Base-by-base conservation (phyloP, 2,113 vertebrate species). In the Benitochromis conjunctus region DNA sequence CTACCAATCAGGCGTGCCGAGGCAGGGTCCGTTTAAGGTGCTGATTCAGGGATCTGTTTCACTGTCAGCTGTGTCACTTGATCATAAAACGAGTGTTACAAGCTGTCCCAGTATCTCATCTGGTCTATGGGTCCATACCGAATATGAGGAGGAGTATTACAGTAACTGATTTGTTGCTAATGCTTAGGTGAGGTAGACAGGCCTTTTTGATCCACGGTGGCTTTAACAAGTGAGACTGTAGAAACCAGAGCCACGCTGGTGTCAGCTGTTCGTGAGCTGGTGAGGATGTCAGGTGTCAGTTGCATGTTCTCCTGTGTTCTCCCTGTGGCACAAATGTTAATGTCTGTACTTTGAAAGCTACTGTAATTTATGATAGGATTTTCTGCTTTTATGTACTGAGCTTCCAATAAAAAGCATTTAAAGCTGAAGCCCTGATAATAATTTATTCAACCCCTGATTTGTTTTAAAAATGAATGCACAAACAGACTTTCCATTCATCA, bases 11-110 rank as follows among this genome's bases (percentile, higher is more conserved):
- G 77, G 41, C 79, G 26, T 19, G 14, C 85, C 81, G 90, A 86
- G 79, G 86, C 55, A 5, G 53, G 64, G 71, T 89, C 60, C n/a
- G 74, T 53, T 53, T 3, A 34, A 88, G 86, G 86, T 89, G 93
- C 91, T 94, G 91, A 90, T 88, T 94, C 93, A 89, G 85, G 90
- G 86, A 80, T 94, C 19, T 7, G 21, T 92, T 91, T 93, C 92
- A 85, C 58, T n/a, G 71, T 48, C 89, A 82, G 86, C 88, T 90
- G 86, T 62, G 82, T 11, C 24, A 9, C 24, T 90, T 82, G 55
- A 91, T 91, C 58, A 29, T 86, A 83, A 51, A 76, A 81, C 12
- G 76, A 80, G 77, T 79, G 64, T 66, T 64, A 89, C 77, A 91
- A 82, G 81, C 31, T 76, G 81, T 46, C 41, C 53, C 26, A 24